phyloP scores from a whole-genome alignment of 2,797 vertebrate species.

The Lagocephalus sceleratus region DNA sequence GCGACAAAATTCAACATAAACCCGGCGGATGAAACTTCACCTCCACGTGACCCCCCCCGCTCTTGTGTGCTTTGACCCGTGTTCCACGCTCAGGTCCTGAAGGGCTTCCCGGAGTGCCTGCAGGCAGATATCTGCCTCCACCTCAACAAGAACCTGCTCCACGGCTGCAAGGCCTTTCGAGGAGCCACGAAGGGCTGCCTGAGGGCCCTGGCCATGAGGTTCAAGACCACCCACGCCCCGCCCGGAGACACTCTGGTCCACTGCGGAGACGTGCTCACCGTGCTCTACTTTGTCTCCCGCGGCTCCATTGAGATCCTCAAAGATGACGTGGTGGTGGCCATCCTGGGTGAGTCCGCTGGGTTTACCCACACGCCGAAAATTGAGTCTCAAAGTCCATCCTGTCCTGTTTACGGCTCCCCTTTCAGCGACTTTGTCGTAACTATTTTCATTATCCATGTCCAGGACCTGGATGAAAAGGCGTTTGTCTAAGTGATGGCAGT shows the following conservation, averaged over 20 bases:
- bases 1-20: conserved; percentile 11
- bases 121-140: conserved; percentile 99
- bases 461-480: neutral
- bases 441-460: no score
- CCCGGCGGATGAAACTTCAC: neutral
- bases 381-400: neutral
- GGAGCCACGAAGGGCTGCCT: conserved; percentile 97
- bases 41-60: neutral
- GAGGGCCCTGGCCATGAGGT: conserved; percentile 95
- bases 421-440: no score
- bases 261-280: conserved; percentile 90
- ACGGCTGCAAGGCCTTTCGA: conserved; percentile 90
- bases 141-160: conserved; percentile 92
- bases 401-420: no score
- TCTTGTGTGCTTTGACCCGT: conserved; percentile 28
- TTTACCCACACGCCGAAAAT: no score
- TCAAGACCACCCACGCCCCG: conserved; percentile 96
- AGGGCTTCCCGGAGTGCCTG: conserved; percentile 98
- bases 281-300: conserved; percentile 93
- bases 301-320: conserved; percentile 98
- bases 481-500: conserved; percentile 24
- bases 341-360: conserved; percentile 83
- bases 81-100: conserved; percentile 83
- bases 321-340: conserved; percentile 95
- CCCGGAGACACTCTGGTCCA: conserved; percentile 97